A percentile compares a stretch with the other conserved stretches of the same genome.
Conservation (phyloP, 2,113 vertebrate species). For the Sander lucioperca region DNA sequence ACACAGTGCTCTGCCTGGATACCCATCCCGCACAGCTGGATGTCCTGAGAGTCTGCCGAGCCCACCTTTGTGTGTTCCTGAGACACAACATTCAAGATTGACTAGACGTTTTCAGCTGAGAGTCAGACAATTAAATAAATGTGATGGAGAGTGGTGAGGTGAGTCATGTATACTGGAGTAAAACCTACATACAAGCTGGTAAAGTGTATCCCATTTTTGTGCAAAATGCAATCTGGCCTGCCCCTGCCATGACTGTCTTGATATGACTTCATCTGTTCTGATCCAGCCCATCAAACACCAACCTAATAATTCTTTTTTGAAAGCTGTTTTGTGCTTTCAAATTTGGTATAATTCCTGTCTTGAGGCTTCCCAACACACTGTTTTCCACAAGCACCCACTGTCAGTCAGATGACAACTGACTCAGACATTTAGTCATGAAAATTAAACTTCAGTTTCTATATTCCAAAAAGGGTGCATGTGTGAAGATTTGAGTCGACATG, state of each 20-base stretch:
- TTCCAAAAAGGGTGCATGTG: neutral
- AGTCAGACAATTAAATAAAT: neutral
- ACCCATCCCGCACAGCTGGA: conserved; percentile 98
- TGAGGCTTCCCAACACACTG: neutral
- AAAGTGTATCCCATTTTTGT: neutral
- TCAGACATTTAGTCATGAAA: neutral
- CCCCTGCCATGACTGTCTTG: neutral
- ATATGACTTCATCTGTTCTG: neutral
- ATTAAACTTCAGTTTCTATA: neutral
- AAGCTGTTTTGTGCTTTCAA: neutral
- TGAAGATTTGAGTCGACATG: neutral
- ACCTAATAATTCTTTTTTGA: neutral
- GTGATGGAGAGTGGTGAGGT: neutral
- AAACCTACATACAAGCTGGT: neutral
- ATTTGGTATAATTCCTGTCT: neutral
- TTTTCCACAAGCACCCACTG: neutral
- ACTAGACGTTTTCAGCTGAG: neutral
- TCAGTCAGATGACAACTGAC: neutral
- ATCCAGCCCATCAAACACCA: accelerated
- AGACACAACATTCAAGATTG: neutral
- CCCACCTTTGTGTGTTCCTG: conserved; percentile 80
- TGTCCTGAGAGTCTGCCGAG: conserved; percentile 93
- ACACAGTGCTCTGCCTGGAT: conserved; percentile 96
- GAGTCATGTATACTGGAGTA: neutral
- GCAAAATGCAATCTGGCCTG: neutral